Percentiles rank a stretch among this genome's conserved stretches.
phyloP scores from a whole-genome alignment of 1,140 invertebrate species.

The honey bee (Apis mellifera) region Amel_HAv3.1 CM009932.2:11023001-11023500 shows the following conservation, averaged over 20 bases:
- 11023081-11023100: slow-evolving; percentile 1
- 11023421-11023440: slow-evolving; percentile 23
- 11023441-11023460: slow-evolving; percentile 16
- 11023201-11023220: slow-evolving; percentile 47
- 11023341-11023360: slow-evolving; percentile 73
- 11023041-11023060: neutral
- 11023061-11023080: neutral
- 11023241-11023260: slow-evolving; percentile 18
- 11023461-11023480: neutral
- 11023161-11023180: slow-evolving; percentile 36
- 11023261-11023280: neutral
- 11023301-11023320: slow-evolving; percentile 29
- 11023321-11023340: slow-evolving; percentile 55
- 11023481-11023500: slow-evolving; percentile 63
- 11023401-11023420: slow-evolving; percentile 24
- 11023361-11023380: slow-evolving; percentile 77
- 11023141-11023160: slow-evolving; percentile 10
- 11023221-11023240: slow-evolving; percentile 31
- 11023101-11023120: slow-evolving; percentile 3
- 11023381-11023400: slow-evolving; percentile 79
- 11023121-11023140: slow-evolving; percentile 36
- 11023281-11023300: neutral
- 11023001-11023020: neutral
- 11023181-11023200: slow-evolving; percentile 44
- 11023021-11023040: neutral